phyloP scores from a whole-genome alignment of 2,888 invertebrate genomes.

The Cephalotes varians region DNA sequence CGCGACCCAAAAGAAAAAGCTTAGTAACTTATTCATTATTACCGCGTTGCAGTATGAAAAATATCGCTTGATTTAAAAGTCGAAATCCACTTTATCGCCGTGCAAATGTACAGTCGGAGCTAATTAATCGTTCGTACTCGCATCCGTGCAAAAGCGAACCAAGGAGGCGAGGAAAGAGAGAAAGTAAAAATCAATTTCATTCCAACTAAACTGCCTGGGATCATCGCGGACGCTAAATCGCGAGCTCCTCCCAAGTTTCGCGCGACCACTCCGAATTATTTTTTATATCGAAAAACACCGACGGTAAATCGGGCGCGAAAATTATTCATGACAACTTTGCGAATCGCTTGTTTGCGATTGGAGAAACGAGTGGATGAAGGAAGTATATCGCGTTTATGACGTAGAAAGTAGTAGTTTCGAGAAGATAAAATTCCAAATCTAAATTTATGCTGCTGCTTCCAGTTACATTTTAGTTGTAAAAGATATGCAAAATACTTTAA shows the following conservation, averaged over 20 bases:
- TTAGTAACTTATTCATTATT: not conserved
- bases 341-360: slow-evolving; percentile 13
- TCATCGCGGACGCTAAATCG: slow-evolving; percentile 42
- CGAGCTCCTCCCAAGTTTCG: slow-evolving; percentile 43
- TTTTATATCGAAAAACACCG: slow-evolving; percentile 47
- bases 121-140: slow-evolving; percentile 32
- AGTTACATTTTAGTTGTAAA: not conserved
- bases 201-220: slow-evolving; percentile 55
- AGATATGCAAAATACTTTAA: not conserved
- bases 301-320: slow-evolving; percentile 11
- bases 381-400: not conserved
- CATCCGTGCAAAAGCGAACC: slow-evolving; percentile 14
- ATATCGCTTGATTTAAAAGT: slow-evolving; percentile 17
- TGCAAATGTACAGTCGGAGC: slow-evolving; percentile 6
- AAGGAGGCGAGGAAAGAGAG: slow-evolving; percentile 21
- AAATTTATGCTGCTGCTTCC: not conserved
- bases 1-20: not conserved
- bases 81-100: slow-evolving; percentile 26
- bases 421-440: not conserved
- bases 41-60: slow-evolving; percentile 16
- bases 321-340: slow-evolving; percentile 38
- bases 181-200: slow-evolving; percentile 49
- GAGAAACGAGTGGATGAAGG: not conserved
- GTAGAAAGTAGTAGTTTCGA: not conserved
- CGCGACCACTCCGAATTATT: slow-evolving; percentile 43